Evolutionary conservation across 2,797 vertebrate genomes (phyloP).

Genomic region (Anguilla megastoma): DNA sequence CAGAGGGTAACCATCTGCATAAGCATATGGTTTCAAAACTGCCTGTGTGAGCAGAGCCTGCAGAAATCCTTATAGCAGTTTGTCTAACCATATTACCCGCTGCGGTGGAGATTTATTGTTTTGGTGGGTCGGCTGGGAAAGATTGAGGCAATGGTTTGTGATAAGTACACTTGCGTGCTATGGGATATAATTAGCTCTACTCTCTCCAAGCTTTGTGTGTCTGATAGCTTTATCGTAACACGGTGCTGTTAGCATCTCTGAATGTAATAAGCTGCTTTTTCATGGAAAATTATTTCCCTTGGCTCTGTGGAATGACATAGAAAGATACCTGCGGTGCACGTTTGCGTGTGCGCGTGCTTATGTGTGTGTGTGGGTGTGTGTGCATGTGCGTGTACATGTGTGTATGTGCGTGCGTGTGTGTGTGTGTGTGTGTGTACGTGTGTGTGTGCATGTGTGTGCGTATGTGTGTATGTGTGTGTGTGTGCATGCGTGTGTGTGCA

Average conservation of each 20-base stretch:
- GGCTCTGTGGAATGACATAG: neutral
- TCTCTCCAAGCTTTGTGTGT: neutral
- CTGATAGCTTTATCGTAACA: constrained; percentile 11
- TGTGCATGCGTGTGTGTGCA: neutral
- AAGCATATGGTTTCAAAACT: neutral
- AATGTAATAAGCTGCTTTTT: neutral
- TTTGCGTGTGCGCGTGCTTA: constrained; percentile 5
- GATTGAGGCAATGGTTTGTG: neutral
- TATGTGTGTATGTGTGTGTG: neutral
- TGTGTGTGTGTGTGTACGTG: neutral
- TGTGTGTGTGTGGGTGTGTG: neutral
- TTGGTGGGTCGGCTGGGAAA: neutral
- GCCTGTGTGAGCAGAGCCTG: neutral
- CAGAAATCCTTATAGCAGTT: neutral
- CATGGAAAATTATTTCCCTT: neutral
- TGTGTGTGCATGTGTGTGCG: too few species aligned
- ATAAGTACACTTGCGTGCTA: constrained; percentile 18
- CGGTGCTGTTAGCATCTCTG: neutral
- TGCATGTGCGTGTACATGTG: neutral
- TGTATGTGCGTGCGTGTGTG: too few species aligned
- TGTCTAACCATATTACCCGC: constrained; percentile 7
- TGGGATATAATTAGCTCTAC: constrained; percentile 21
- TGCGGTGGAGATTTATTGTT: constrained; percentile 10
- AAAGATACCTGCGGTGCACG: neutral
- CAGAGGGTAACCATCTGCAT: neutral